A percentile compares a stretch with the other conserved stretches of the same genome.
Conservation (phyloP, 2,797 vertebrate genomes). For the Antrozous pallidus region DNA sequence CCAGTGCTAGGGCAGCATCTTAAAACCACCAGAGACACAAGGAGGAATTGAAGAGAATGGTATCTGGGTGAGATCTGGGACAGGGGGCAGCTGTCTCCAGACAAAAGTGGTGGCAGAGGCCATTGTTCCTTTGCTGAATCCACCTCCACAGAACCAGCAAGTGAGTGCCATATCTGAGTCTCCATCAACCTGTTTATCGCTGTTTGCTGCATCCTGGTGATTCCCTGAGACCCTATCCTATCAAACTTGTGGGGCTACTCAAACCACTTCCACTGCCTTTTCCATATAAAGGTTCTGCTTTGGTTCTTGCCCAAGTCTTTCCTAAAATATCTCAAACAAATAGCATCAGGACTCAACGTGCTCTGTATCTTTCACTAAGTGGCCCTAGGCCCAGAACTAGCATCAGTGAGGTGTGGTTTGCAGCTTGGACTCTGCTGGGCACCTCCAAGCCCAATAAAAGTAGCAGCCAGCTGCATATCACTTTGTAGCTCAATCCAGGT, state of each 20-base stretch:
- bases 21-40: neutral
- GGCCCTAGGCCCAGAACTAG: neutral
- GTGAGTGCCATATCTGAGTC: neutral
- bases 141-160: neutral
- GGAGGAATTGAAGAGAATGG: neutral
- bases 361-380: neutral
- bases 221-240: neutral
- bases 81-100: neutral
- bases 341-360: neutral
- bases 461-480: neutral
- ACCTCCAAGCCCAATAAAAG: neutral
- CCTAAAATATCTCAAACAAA: neutral
- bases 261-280: neutral
- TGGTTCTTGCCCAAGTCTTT: neutral
- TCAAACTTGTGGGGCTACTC: neutral
- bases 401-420: neutral
- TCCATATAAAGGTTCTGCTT: neutral
- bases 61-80: neutral
- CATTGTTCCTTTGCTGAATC: neutral
- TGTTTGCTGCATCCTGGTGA: neutral
- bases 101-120: neutral
- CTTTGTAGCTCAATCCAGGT: neutral
- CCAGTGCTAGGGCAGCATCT: neutral
- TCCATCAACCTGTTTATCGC: neutral
- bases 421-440: neutral